Evolutionary conservation across 2,888 invertebrate genomes (phyloP).

Genomic region (Ganaspis brasiliensis): DNA sequence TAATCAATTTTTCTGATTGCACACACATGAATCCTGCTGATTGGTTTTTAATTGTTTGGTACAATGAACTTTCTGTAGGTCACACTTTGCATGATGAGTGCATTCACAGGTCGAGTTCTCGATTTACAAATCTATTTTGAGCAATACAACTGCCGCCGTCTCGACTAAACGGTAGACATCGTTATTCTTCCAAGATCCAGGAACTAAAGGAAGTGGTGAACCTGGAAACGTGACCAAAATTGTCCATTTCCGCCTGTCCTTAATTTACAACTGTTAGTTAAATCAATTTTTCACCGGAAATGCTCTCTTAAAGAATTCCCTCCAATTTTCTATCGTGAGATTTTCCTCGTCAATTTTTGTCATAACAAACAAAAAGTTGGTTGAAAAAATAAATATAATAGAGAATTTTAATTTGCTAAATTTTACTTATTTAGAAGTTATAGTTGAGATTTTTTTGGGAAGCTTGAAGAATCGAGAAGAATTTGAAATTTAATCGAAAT

Average conservation of each 20-base stretch:
- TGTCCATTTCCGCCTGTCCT: conserved; percentile 1
- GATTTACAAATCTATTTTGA: conserved; percentile 63
- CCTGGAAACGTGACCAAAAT: conserved; percentile 35
- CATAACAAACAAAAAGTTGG: no score
- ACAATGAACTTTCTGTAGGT: conserved; percentile 33
- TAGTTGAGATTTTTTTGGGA: no score
- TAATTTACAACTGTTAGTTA: not conserved
- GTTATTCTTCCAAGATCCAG: conserved; percentile 64
- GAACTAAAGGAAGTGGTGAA: conserved; percentile 43
- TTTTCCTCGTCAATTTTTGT: no score
- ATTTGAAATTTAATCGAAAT: no score
- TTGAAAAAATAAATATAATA: no score
- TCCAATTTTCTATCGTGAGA: no score
- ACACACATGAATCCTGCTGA: not conserved
- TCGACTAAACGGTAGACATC: conserved; percentile 74
- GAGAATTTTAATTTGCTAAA: no score
- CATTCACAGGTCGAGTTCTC: conserved; percentile 43
- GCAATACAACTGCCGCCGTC: conserved; percentile 68
- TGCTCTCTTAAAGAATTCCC: not conserved
- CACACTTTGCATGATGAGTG: conserved; percentile 39
- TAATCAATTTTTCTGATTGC: no score
- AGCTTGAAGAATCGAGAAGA: no score
- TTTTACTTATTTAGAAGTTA: no score
- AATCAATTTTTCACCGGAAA: not conserved
- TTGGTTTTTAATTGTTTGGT: conserved; percentile 14